Evolutionary conservation across 2,113 vertebrate genomes (phyloP), one percentile per base, ranked within the genome.

Genomic region (Cinclus cinclus): DNA sequence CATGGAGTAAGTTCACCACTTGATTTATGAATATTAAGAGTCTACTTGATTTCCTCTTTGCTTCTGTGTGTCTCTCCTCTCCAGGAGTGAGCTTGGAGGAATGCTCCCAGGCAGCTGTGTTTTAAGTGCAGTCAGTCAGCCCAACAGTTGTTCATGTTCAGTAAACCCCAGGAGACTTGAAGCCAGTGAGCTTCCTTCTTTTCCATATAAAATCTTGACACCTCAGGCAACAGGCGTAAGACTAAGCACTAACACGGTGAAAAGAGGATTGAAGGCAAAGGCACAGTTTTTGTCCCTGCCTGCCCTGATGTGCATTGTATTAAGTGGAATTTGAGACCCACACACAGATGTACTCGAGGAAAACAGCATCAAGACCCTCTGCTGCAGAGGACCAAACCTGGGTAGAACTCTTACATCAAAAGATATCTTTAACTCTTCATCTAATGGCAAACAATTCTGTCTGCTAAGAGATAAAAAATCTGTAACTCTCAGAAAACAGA

Each of bases 1-100:
- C 74, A 78, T 75, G 83, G 88, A 87, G 25, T 31, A 87, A 90
- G 88, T 96, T 95, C 92, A 89, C 73, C 68, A 31, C 50, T 93
- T 89, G 83, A 93, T 96, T 93, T 94, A 96, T 89, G 79, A 77
- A 87, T 90, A 78, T 80, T 75, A 64, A 82, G 73, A 84, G 74
- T 35, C 62, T 75, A 39, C 69, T 76, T 22, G 28, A 65, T 50
- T 89, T 64, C 83, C 49, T 55, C 56, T 77, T 71, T 77, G 69
- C 89, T 87, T 93, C 69, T 77, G 10, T 75, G 52, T 49, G 82
- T 75, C 63, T 90, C 64, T 77, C 42, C 67, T 74, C 82, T 74
- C 74, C 81, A 73, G 50, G n/a, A 80, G 42, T 59, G 59, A 76
- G 79, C 87, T 81, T 0, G 0, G 65, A 94, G 94, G 81, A 71